Evolutionary conservation across 2,797 vertebrate genomes (phyloP).

Genomic region (Squalus acanthias): DNA sequence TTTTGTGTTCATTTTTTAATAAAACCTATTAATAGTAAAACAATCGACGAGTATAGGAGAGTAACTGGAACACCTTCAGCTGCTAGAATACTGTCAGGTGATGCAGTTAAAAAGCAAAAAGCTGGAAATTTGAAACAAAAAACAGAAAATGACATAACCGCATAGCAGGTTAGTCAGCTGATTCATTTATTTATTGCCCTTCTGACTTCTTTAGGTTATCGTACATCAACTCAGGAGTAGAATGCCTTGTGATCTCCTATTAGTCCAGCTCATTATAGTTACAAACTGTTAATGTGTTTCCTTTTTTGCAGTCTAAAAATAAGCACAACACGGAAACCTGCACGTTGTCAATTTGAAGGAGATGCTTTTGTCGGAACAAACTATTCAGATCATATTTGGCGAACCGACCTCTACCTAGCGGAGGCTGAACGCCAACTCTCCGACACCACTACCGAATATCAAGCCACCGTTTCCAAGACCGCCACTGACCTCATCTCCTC

Average conservation of each 20-base stretch:
- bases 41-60: neutral
- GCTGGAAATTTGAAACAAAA: neutral
- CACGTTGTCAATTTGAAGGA: neutral
- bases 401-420: too few species aligned
- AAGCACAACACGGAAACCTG: neutral
- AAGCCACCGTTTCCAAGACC: too few species aligned
- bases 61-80: neutral
- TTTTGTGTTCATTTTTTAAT: too few species aligned
- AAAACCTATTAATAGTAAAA: neutral
- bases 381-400: neutral
- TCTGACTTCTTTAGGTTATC: neutral
- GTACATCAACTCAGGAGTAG: neutral
- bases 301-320: neutral
- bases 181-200: neutral
- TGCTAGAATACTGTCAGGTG: neutral
- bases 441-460: too few species aligned
- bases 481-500: too few species aligned
- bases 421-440: too few species aligned
- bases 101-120: neutral
- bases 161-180: neutral
- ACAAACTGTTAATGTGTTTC: neutral
- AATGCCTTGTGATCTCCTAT: neutral
- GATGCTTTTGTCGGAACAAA: neutral
- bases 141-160: neutral
- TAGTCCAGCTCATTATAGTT: neutral